Conservation (phyloP, 2,797 vertebrate species). For the Antrozous pallidus region DNA sequence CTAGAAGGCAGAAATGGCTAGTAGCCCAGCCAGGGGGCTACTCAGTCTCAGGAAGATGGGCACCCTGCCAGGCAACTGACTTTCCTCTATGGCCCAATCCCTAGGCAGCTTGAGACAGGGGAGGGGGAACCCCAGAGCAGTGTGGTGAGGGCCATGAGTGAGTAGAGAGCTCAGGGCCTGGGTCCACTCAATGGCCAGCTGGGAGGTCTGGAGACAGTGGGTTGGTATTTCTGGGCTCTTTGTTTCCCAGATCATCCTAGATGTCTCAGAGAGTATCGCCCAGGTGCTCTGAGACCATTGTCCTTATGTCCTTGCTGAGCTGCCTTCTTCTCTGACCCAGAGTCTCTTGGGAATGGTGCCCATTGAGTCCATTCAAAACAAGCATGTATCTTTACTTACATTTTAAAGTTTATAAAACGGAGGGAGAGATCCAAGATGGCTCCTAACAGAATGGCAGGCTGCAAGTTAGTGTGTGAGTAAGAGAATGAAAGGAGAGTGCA, state of each 20-base stretch:
- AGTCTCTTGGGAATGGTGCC: not conserved
- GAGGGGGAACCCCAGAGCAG: not conserved
- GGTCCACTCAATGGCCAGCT: not conserved
- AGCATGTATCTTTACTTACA: not conserved
- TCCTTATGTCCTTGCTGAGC: rapidly evolving
- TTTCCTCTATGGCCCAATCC: not conserved
- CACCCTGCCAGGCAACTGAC: not conserved
- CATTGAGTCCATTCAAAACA: not conserved
- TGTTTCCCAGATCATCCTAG: not conserved
- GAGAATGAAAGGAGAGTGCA: too few relatives aligned
- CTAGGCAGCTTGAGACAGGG: not conserved
- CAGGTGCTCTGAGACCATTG: not conserved
- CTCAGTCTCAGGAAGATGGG: not conserved
- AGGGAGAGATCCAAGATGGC: too few relatives aligned
- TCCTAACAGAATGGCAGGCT: too few relatives aligned
- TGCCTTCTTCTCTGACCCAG: not conserved
- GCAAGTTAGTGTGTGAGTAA: too few relatives aligned
- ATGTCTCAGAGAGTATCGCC: not conserved
- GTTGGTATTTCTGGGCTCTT: not conserved
- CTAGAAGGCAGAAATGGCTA: constrained; percentile 43
- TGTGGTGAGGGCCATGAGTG: rapidly evolving
- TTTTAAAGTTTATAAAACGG: not conserved
- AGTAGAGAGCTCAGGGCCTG: not conserved
- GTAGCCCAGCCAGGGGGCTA: constrained; percentile 49
- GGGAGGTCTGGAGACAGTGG: not conserved